A percentile compares a stretch with the other conserved stretches of the same genome.
Evolutionary conservation across 2,888 invertebrate species (phyloP).

Genomic region (Balanococcus diminutus): DNA sequence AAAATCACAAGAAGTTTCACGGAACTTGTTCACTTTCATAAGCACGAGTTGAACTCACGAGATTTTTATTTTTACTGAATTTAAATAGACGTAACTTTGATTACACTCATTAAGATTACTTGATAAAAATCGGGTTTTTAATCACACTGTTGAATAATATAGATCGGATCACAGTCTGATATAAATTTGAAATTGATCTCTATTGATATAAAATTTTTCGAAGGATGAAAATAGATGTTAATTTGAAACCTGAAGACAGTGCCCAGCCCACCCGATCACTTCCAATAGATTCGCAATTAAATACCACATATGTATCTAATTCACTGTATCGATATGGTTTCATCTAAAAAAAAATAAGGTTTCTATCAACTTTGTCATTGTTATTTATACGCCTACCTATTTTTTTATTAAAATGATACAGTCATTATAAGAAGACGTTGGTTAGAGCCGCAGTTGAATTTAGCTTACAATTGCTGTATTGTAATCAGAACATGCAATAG

Average conservation of each 20-base stretch:
- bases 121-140: not conserved
- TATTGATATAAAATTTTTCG: too few species aligned
- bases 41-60: not conserved
- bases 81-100: not conserved
- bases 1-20: too few species aligned
- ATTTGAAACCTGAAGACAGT: too few species aligned
- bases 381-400: not conserved
- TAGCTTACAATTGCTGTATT: not conserved
- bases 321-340: not conserved
- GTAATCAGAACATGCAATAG: not conserved
- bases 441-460: not conserved
- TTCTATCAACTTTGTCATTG: not conserved
- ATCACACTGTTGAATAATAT: too few species aligned
- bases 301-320: too few species aligned
- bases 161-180: too few species aligned
- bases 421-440: not conserved
- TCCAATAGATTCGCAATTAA: conserved; percentile 5
- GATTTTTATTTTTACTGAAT: not conserved
- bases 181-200: too few species aligned
- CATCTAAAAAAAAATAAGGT: not conserved
- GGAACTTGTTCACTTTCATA: too few species aligned
- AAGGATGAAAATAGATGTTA: too few species aligned
- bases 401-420: not conserved
- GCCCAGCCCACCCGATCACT: too few species aligned
- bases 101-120: not conserved